These are phyloP conservation scores for Polymixis lichenea DNA, from an alignment of 2,888 invertebrate species.

Conservation along the genomic window DNA sequence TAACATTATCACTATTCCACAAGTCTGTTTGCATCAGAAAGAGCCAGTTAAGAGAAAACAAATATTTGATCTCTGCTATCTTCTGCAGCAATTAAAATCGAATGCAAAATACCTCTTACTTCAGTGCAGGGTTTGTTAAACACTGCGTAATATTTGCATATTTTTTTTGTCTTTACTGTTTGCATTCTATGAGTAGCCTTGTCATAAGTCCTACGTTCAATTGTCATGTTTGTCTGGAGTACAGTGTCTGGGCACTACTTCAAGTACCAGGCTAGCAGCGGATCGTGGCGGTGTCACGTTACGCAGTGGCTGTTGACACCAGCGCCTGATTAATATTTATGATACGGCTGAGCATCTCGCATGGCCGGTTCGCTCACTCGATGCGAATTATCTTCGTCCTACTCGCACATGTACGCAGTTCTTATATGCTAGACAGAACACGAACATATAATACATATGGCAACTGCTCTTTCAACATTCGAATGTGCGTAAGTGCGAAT, in stretches of 20 bases:
- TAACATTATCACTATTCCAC: slow-evolving; percentile 83
- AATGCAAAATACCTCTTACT: slow-evolving; percentile 14
- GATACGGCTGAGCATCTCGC: slow-evolving; percentile 90
- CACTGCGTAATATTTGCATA: slow-evolving; percentile 22
- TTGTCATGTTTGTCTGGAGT: slow-evolving; percentile 73
- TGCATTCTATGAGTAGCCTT: slow-evolving; percentile 60
- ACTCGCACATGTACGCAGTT: slow-evolving; percentile 76
- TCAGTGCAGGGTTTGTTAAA: slow-evolving; percentile 10
- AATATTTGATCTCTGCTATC: slow-evolving; percentile 68
- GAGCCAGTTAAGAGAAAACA: slow-evolving; percentile 67
- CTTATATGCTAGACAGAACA: slow-evolving; percentile 75
- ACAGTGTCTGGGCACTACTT: slow-evolving; percentile 78
- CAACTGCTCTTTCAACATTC: slow-evolving; percentile 84
- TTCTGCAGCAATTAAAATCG: slow-evolving; percentile 37
- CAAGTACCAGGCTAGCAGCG: slow-evolving; percentile 87
- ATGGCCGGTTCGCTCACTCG: slow-evolving; percentile 88
- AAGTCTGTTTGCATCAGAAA: slow-evolving; percentile 69
- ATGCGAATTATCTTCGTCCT: slow-evolving; percentile 86
- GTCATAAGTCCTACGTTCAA: slow-evolving; percentile 64
- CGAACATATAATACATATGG: slow-evolving; percentile 77
- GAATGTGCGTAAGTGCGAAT: slow-evolving; percentile 88
- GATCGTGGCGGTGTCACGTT: slow-evolving; percentile 89
- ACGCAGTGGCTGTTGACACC: slow-evolving; percentile 91
- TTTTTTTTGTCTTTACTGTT: slow-evolving; percentile 32
- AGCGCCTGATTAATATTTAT: slow-evolving; percentile 91